These are phyloP conservation scores for Anableps anableps DNA, from an alignment of 2,797 vertebrate genomes.

Conservation along the genomic window DNA sequence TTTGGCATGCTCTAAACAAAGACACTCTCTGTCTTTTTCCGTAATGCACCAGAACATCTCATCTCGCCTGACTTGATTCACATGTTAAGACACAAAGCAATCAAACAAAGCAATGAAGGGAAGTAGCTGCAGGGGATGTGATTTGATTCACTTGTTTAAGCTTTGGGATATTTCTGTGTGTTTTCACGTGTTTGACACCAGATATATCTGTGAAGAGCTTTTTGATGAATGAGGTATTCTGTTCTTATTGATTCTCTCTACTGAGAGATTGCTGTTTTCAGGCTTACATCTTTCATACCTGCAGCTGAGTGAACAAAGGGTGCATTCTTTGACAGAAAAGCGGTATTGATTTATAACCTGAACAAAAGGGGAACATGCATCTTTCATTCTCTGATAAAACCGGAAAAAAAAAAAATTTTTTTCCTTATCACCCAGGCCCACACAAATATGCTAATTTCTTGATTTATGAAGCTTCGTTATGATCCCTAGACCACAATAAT, in stretches of 20 bases:
- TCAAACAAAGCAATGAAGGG: constrained; percentile 15
- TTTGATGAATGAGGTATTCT: constrained; percentile 63
- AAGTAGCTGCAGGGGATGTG: constrained; percentile 1
- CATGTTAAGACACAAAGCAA: constrained; percentile 31
- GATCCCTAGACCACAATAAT: constrained; percentile 13
- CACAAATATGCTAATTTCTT: constrained; percentile 23
- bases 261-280: constrained; percentile 52
- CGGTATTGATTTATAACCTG: constrained; percentile 67
- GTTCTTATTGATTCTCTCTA: constrained; percentile 60
- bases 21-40: constrained; percentile 46
- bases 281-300: constrained; percentile 33
- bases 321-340: constrained; percentile 49
- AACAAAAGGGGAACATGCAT: constrained; percentile 47
- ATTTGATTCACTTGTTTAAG: constrained; percentile 33
- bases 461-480: constrained; percentile 24
- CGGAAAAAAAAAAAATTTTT: constrained; percentile 25
- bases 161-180: constrained; percentile 23
- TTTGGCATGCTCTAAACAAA: constrained; percentile 60
- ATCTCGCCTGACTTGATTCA: constrained; percentile 49
- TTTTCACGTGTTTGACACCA: constrained; percentile 35
- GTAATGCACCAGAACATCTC: constrained; percentile 20
- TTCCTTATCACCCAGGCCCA: constrained; percentile 5
- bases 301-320: constrained; percentile 58
- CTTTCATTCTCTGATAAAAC: constrained; percentile 28
- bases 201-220: constrained; percentile 30